Base-by-base conservation (phyloP, 2,797 vertebrate species). In the Podarcis lilfordi region DNA sequence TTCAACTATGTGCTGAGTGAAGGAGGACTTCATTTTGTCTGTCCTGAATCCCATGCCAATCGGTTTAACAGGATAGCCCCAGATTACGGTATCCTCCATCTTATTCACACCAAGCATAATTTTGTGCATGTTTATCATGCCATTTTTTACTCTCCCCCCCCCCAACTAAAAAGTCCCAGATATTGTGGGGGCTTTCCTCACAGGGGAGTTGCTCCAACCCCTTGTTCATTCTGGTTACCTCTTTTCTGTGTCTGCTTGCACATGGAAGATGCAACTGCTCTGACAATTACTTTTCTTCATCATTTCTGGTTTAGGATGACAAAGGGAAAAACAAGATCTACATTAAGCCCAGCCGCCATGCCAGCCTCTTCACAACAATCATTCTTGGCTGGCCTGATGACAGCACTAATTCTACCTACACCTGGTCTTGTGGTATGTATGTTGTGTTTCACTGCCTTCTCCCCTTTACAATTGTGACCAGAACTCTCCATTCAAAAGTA, bases 401-500 rank as follows among this genome's bases (percentile, higher is more conserved):
- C 13, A 92, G 64, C n/a, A 80, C 32, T 10, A 90, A 87, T 27
- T 93, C 91, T 45, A 75, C 8, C 82, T 96, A 97, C 84, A 89
- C 90, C 43, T 97, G 97, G 97, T 94, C 96, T 37, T 97, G 97
- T 13, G 97, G 97, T 97, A 96, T 27, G 96, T 94, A 55, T 1
- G 1, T n/a, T 83, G 7, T 66, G 72, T 69, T 61, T 87, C 86
- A 29, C 32, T 1, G 8, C 88, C 82, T 66, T 43, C 32, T 37
- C 59, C 3, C 74, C 3, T 61, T 10, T 77, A 45, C 6, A 1
- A 69, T 15, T 25, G 21, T 23, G 72, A 59, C 82, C 15, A 0
- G 90, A 4, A 84, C 27, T 3, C 11, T 59, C 32, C 11, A 23
- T 37, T 61, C 69, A 40, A 50, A 29, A 50, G 27, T 0, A 78